These are phyloP conservation scores for Eristalinus sepulchralis DNA, from an alignment of 2,888 invertebrate species.

Conservation along the genomic window DNA sequence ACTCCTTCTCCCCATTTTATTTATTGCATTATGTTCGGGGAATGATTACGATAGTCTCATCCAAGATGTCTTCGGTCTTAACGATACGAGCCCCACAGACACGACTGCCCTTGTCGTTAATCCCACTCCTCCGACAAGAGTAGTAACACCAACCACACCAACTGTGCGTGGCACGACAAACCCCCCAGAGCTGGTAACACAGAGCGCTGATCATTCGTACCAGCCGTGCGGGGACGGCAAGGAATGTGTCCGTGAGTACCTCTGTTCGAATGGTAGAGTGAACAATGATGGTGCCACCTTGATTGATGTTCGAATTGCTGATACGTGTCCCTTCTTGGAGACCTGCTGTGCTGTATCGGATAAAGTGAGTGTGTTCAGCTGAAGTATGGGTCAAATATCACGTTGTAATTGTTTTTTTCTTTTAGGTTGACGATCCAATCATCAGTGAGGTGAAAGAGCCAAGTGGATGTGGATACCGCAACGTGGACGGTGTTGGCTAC, in stretches of 20 bases:
- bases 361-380: slow-evolving; percentile 72
- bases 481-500: slow-evolving; percentile 88
- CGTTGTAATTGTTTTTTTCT: not conserved
- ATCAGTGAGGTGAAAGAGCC: slow-evolving; percentile 68
- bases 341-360: slow-evolving; percentile 76
- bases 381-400: not conserved
- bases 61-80: slow-evolving; percentile 24
- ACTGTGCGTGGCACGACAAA: not conserved
- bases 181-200: slow-evolving; percentile 5
- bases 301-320: slow-evolving; percentile 88
- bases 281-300: slow-evolving; percentile 87
- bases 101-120: slow-evolving; percentile 19
- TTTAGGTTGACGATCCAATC: slow-evolving; percentile 68
- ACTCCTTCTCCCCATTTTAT: slow-evolving; percentile 35
- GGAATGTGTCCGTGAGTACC: slow-evolving; percentile 89
- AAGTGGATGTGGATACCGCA: slow-evolving; percentile 86
- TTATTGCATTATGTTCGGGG: slow-evolving; percentile 30
- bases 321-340: slow-evolving; percentile 76
- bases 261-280: slow-evolving; percentile 86
- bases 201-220: slow-evolving; percentile 62
- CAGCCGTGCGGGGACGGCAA: slow-evolving; percentile 81
- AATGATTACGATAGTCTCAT: slow-evolving; percentile 39
- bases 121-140: not conserved
- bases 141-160: not conserved
- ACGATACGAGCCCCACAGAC: not conserved